These are phyloP conservation scores for Tenualosa ilisha DNA, from an alignment of 2,797 vertebrate species.

Conservation along the genomic window DNA sequence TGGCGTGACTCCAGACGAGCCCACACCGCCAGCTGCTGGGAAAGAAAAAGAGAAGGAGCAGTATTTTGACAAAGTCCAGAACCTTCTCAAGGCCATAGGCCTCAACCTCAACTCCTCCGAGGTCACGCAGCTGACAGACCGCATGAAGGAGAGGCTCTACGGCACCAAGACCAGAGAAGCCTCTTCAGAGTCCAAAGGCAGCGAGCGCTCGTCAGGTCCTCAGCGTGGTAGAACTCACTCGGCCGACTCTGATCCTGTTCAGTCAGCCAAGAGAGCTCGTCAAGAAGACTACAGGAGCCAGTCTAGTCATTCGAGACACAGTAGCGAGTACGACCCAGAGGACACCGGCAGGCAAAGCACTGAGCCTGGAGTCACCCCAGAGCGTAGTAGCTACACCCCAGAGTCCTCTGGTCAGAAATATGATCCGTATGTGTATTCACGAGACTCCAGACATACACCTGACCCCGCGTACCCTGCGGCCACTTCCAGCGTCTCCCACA, in stretches of 20 bases:
- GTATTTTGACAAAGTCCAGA: slow-evolving; percentile 88
- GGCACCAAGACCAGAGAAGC: not conserved
- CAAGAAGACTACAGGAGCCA: not conserved
- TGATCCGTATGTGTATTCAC: not conserved
- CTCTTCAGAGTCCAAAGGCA: not conserved
- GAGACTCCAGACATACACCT: not conserved
- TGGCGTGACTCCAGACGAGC: not conserved
- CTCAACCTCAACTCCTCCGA: slow-evolving; percentile 88
- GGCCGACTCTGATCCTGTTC: not conserved
- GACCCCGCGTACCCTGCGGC: not conserved
- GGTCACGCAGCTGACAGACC: slow-evolving; percentile 73
- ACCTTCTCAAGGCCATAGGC: slow-evolving; percentile 90
- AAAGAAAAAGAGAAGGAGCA: slow-evolving; percentile 48
- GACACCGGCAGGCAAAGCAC: not conserved
- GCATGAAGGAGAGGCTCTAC: slow-evolving; percentile 1
- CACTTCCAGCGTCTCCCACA: not conserved
- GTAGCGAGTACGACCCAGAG: not conserved
- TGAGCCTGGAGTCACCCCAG: not conserved
- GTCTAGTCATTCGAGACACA: not conserved
- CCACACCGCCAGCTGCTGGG: not conserved
- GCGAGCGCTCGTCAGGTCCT: not conserved
- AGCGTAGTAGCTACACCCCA: not conserved
- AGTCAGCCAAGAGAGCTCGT: not conserved
- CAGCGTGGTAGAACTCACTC: not conserved
- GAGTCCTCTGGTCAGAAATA: not conserved